Evolutionary conservation across 2,113 vertebrate species (phyloP), one percentile per base, ranked within the genome.

Genomic region (Catharus bicknelli): DNA sequence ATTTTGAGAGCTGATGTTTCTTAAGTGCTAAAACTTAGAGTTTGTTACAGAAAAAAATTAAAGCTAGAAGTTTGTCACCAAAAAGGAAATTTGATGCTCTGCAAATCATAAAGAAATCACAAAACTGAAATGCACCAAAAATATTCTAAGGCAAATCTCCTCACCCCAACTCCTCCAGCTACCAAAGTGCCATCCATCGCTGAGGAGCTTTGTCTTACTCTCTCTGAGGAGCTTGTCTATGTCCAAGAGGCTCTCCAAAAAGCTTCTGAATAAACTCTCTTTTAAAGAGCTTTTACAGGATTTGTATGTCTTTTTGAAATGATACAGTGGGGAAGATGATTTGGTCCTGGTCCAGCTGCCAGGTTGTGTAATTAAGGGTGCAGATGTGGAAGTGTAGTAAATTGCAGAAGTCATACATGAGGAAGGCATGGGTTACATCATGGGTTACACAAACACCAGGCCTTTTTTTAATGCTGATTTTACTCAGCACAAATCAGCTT

Each of bases 361-460:
- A 57, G 45, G 9, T 32, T 22, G 5, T 45, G 30, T 34, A 72
- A 43, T 47, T 43, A 25, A 47, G 22, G 23, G 8, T 51, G 79
- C 40, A 88, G 32, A 59, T 1, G 50, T 57, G 38, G 47, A 81
- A 61, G 18, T 61, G 40, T 7, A 57, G 30, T 16, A 68, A 59
- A 55, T 68, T 61, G 18, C 14, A 57, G 50, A 90, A 88, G 21
- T 57, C 32, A 66, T n/a, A 16, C 27, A 30, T 81, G 47, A 86
- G 9, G 25, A 13, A 42, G 45, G 42, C 27, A 34, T 0, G 3
- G 26, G 2, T 76, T 76, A 51, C 16, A 11, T 16, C 0, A 2
- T 0, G 0, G 20, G 4, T 79, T 76, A 59, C 6, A 12, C 32
- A 0, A 4, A 2, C 42, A 5, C 1, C 38, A 53, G 5, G 7